A percentile compares a stretch with the other conserved stretches of the same genome.
These are phyloP conservation scores for human DNA, from an alignment of 2,113 vertebrate genomes.

Conservation along the genomic window GRCh38 chr6:157393001-157393500, in stretches of 20 bases:
- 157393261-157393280: conserved; percentile 10
- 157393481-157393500: background rate
- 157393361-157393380: background rate
- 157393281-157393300: background rate
- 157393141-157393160: too few relatives aligned
- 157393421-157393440: background rate
- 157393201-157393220: background rate
- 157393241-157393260: background rate
- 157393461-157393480: background rate
- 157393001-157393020: too few relatives aligned
- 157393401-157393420: background rate
- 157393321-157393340: background rate
- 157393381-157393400: background rate
- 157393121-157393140: too few relatives aligned
- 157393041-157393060: too few relatives aligned
- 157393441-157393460: background rate
- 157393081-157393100: too few relatives aligned
- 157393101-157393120: too few relatives aligned
- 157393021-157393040: too few relatives aligned
- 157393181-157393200: background rate
- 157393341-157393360: background rate
- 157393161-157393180: too few relatives aligned
- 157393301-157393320: background rate
- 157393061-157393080: too few relatives aligned
- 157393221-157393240: background rate